phyloP scores from a whole-genome alignment of 2,113 vertebrate genomes.

The Phyllostomus discolor region DNA sequence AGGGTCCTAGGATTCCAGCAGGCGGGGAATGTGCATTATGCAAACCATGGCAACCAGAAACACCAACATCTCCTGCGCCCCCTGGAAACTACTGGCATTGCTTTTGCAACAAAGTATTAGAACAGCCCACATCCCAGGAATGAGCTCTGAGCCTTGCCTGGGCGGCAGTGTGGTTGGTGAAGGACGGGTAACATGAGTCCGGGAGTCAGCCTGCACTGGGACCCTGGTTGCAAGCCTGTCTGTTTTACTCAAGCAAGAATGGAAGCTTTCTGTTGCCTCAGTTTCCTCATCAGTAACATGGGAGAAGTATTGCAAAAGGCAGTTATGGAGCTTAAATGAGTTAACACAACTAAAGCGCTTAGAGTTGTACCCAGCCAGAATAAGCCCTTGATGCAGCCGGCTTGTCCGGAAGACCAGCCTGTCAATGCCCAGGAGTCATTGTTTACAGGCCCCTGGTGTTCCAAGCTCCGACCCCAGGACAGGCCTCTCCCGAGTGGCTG shows the following conservation, averaged over 20 bases:
- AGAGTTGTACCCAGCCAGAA: not conserved
- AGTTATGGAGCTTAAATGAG: not conserved
- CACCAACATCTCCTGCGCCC: not conserved
- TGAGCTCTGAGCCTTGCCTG: not conserved
- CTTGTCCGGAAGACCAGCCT: not conserved
- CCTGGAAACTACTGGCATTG: not conserved
- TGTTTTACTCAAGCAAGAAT: not conserved
- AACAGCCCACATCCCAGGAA: not conserved
- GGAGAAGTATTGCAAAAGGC: not conserved
- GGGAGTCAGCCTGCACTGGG: not conserved
- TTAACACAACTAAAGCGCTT: not conserved
- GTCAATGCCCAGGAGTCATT: not conserved
- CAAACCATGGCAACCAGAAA: constrained; percentile 61
- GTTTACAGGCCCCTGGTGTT: not conserved
- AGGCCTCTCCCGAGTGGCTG: not conserved
- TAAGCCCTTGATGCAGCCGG: not conserved
- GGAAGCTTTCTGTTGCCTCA: not conserved
- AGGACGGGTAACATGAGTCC: rapidly evolving
- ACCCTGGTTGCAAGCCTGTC: not conserved
- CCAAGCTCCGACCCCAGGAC: not conserved
- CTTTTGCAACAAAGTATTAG: not conserved
- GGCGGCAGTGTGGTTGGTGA: not conserved
- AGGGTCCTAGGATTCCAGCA: constrained; percentile 40
- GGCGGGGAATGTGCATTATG: constrained; percentile 30
- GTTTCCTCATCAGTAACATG: not conserved